A percentile compares a stretch with the other conserved stretches of the same genome.
These are phyloP conservation scores for Anorthoa munda DNA, from an alignment of 2,888 invertebrate genomes.

Conservation along the genomic window DNA sequence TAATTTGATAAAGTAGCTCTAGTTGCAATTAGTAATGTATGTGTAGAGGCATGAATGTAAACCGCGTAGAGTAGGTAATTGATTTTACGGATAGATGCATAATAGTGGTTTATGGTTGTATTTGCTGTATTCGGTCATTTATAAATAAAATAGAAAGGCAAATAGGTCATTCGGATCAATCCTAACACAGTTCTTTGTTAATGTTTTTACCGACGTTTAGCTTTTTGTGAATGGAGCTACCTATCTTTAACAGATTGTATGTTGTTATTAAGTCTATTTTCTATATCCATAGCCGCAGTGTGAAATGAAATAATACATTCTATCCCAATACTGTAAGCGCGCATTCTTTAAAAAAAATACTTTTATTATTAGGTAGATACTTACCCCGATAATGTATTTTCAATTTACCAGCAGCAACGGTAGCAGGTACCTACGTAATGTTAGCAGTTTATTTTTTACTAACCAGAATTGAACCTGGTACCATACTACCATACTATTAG, in stretches of 20 bases:
- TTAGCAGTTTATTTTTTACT: not conserved
- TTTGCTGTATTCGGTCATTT: not conserved
- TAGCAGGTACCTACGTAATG: not conserved
- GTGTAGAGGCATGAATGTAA: not conserved
- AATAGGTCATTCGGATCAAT: not conserved
- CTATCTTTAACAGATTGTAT: not conserved
- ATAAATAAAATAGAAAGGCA: constrained; percentile 8
- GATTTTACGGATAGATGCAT: constrained; percentile 1
- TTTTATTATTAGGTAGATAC: not conserved
- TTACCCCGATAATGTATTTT: too few species aligned
- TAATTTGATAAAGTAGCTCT: not conserved
- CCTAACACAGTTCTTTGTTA: constrained; percentile 8
- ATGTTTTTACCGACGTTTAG: not conserved
- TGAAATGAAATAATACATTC: constrained; percentile 8
- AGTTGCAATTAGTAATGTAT: not conserved
- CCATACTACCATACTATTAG: not conserved
- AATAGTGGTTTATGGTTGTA: not conserved
- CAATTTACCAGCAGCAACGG: too few species aligned
- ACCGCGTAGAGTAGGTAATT: constrained; percentile 10
- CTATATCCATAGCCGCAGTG: not conserved
- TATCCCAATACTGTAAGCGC: too few species aligned
- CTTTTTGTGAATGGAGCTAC: constrained; percentile 12
- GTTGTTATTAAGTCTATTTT: not conserved
- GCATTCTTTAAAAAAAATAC: not conserved
- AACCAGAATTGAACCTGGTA: constrained; percentile 35